Evolutionary conservation across 2,797 vertebrate genomes (phyloP).

Genomic region (Clarias laeviceps): DNA sequence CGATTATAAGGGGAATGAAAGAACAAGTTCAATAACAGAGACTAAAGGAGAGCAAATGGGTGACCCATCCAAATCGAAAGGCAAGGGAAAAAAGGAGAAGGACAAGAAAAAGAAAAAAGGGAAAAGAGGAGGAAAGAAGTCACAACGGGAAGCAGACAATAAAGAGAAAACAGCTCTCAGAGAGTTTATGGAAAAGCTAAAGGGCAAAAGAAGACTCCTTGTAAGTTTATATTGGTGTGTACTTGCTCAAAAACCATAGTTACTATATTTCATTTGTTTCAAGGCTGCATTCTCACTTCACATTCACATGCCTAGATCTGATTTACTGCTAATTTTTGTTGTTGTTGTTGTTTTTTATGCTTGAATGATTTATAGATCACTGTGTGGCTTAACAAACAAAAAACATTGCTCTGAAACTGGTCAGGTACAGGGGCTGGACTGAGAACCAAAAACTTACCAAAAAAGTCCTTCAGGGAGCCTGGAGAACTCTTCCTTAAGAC

Average conservation of each 20-base stretch:
- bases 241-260: not conserved
- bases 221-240: constrained; percentile 61
- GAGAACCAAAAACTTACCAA: no score
- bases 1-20: constrained; percentile 41
- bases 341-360: no score
- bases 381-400: no score
- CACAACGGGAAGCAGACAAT: constrained; percentile 65
- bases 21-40: constrained; percentile 38
- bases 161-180: constrained; percentile 67
- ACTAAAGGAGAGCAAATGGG: constrained; percentile 48
- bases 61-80: constrained; percentile 70
- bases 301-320: not conserved
- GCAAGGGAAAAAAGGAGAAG: constrained; percentile 72
- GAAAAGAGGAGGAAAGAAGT: constrained; percentile 72
- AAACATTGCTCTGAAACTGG: no score
- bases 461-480: no score
- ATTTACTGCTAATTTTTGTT: not conserved
- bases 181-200: constrained; percentile 70
- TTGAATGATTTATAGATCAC: no score
- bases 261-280: not conserved
- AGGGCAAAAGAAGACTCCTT: constrained; percentile 73
- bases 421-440: no score
- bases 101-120: constrained; percentile 63
- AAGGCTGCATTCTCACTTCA: no score
- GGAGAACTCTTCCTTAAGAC: no score